Conservation (phyloP, 2,888 invertebrate genomes). For the Hyppa rectilinea region DNA sequence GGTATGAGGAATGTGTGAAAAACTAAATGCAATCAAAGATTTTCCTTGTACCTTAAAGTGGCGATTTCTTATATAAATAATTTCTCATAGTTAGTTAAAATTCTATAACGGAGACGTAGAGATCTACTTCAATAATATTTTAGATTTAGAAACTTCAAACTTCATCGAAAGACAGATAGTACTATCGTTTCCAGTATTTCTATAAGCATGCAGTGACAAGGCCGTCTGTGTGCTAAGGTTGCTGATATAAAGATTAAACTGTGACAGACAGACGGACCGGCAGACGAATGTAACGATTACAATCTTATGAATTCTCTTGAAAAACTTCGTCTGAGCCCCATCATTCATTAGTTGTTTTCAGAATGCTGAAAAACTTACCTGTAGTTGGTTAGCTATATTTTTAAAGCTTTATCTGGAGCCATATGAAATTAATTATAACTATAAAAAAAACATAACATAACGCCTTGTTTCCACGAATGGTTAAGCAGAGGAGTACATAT, state of each 20-base stretch:
- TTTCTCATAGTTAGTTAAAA: too few relatives aligned
- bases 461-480: too few relatives aligned
- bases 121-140: neutral
- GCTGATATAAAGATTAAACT: slow-evolving; percentile 57
- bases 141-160: neutral
- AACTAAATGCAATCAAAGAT: neutral
- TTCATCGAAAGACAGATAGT: neutral
- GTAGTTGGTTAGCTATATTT: too few relatives aligned
- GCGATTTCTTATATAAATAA: too few relatives aligned
- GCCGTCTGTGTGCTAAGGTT: slow-evolving; percentile 32
- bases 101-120: too few relatives aligned
- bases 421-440: too few relatives aligned
- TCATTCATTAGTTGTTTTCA: slow-evolving; percentile 28
- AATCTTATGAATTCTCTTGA: slow-evolving; percentile 43
- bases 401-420: too few relatives aligned
- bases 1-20: slow-evolving; percentile 35
- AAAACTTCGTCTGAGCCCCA: slow-evolving; percentile 26
- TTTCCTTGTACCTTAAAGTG: neutral
- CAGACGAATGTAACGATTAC: slow-evolving; percentile 57
- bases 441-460: too few relatives aligned
- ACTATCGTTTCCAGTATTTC: slow-evolving; percentile 29
- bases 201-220: slow-evolving; percentile 38
- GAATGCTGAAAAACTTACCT: neutral
- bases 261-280: slow-evolving; percentile 62
- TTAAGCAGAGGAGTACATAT: too few relatives aligned